Conservation (phyloP, 2,888 invertebrate genomes). For the Melanostoma scalare region DNA sequence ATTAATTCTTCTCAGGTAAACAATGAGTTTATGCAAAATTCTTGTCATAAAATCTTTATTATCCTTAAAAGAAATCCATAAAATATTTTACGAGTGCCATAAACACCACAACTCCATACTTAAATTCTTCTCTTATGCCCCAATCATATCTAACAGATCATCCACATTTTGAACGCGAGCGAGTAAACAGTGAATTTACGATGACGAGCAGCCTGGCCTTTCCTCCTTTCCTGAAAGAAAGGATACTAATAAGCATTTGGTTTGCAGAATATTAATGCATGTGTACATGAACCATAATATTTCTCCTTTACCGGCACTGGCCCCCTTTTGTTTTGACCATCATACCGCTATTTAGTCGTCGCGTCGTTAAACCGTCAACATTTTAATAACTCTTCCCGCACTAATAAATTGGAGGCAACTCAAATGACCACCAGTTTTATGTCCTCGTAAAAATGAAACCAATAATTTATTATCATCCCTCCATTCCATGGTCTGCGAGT, state of each 20-base stretch:
- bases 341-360: conserved; percentile 27
- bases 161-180: conserved; percentile 27
- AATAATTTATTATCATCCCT: conserved; percentile 42
- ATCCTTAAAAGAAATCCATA: conserved; percentile 71
- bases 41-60: conserved; percentile 71
- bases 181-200: conserved; percentile 59
- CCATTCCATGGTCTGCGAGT: not conserved
- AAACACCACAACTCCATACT: conserved; percentile 44
- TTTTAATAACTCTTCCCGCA: conserved; percentile 68
- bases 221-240: conserved; percentile 1
- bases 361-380: conserved; percentile 65
- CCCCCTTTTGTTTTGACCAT: conserved; percentile 45
- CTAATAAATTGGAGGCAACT: conserved; percentile 59
- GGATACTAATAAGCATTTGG: conserved; percentile 71
- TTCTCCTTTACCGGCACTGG: conserved; percentile 26
- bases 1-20: conserved; percentile 71
- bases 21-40: conserved; percentile 69
- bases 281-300: conserved; percentile 68
- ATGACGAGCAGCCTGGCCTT: conserved; percentile 49
- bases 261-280: conserved; percentile 70
- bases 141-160: conserved; percentile 29
- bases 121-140: conserved; percentile 22
- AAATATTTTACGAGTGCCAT: conserved; percentile 69
- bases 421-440: conserved; percentile 71
- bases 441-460: conserved; percentile 65